Base-by-base conservation (phyloP, 2,113 vertebrate genomes). In the Edolisoma coerulescens region DNA sequence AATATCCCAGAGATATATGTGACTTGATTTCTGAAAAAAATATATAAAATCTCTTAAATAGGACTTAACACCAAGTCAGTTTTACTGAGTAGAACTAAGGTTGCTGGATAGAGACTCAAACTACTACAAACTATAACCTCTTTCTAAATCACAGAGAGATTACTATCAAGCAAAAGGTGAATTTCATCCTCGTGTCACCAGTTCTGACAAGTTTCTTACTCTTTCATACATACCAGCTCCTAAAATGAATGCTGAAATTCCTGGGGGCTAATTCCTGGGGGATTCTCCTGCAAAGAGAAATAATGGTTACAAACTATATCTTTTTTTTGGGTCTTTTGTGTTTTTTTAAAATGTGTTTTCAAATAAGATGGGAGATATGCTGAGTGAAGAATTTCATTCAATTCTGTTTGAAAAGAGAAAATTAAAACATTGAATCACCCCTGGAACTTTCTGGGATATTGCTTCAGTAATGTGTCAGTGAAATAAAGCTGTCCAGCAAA, bases 121-220 rank as follows among this genome's bases (percentile, higher is more conserved):
- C 9, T 77, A 18, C n/a, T 52, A 30, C 13, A 41, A 54, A 70
- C 3, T 82, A 28, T 23, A 83, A 69, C 15, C 26, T 60, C 30
- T 79, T 16, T 65, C 37, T 69, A 80, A 83, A 84, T 88, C 63
- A n/a, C 16, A 59, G 53, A 65, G 61, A 81, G 57, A 87, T 78
- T 59, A 28, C 9, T 82, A 76, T 88, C 54, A 88, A 75, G 67
- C 27, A 61, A 81, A 93, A 95, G 42, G 57, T 88, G 63, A 95
- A 94, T 95, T 95, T 79, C 63, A 96, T 68, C 65, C 50, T 70
- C 1, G 2, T 52, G n/a, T 92, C 84, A 88, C 11, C 22, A 69
- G 82, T 76, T 80, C 87, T 84, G 56, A 91, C 87, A 96, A 73
- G 81, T 78, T 84, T 79, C 52, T 94, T 91, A 57, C 24, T 39